A percentile compares a stretch with the other conserved stretches of the same genome.
Evolutionary conservation across 2,113 vertebrate species (phyloP).

Genomic region (Bujurquina vittata): DNA sequence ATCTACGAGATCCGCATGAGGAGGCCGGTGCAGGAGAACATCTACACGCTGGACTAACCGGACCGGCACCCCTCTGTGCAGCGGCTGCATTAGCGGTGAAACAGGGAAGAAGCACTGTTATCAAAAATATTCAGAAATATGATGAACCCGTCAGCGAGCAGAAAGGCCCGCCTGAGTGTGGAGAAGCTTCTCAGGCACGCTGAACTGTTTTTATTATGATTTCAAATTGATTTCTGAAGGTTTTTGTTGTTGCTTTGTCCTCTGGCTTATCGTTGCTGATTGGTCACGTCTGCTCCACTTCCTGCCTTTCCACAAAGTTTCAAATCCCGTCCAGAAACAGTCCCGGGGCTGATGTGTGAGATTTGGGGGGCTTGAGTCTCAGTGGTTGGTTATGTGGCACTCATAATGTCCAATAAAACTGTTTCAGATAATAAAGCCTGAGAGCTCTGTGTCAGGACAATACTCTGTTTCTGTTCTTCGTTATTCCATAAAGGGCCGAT

Average conservation of each 20-base stretch:
- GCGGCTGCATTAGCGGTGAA: background rate
- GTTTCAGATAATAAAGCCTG: background rate
- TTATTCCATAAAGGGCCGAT: background rate
- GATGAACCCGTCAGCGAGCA: background rate
- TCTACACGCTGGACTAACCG: slow-evolving; percentile 75
- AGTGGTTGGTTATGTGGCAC: background rate
- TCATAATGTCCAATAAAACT: background rate
- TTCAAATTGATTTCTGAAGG: too few relatives aligned
- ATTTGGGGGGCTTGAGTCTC: background rate
- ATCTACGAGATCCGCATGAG: slow-evolving; percentile 81
- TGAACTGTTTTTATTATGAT: too few relatives aligned
- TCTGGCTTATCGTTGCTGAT: background rate
- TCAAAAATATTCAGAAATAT: background rate
- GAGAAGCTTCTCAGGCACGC: too few relatives aligned
- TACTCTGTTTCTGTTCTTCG: background rate
- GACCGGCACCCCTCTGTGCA: background rate
- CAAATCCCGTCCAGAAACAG: background rate
- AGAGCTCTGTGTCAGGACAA: background rate
- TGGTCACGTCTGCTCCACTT: background rate
- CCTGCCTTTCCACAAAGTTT: background rate
- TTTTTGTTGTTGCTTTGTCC: background rate
- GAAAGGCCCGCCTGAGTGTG: background rate
- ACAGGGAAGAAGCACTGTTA: fast-evolving
- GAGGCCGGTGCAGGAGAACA: slow-evolving; percentile 79
- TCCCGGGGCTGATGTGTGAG: background rate